These are phyloP conservation scores for Diaprepes abbreviatus DNA, from an alignment of 2,888 invertebrate genomes.

Conservation along the genomic window DNA sequence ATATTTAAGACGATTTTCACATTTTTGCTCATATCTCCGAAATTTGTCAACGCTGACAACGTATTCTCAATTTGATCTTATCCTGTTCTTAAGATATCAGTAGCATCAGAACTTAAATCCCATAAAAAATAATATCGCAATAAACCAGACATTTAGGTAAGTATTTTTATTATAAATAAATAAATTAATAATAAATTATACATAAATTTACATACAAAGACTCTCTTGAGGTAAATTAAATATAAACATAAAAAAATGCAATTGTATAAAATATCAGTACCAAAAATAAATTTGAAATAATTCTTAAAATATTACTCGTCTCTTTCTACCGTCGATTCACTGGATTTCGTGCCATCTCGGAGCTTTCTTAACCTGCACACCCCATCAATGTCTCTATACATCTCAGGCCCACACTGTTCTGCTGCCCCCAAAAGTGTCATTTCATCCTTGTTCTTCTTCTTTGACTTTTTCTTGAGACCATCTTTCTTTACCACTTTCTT, in stretches of 20 bases:
- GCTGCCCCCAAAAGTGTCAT: conserved; percentile 76
- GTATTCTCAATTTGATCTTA: no score
- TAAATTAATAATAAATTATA: conserved; percentile 20
- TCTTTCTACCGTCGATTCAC: conserved; percentile 12
- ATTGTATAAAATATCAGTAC: neutral
- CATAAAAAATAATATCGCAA: no score
- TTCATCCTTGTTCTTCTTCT: conserved; percentile 54
- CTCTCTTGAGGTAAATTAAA: no score
- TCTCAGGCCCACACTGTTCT: conserved; percentile 83
- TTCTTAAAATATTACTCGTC: conserved; percentile 28
- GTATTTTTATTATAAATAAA: no score
- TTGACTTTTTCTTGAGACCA: conserved; percentile 52
- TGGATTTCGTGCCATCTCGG: neutral
- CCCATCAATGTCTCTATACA: conserved; percentile 77
- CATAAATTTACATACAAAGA: neutral
- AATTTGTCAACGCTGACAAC: no score
- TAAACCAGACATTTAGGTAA: no score
- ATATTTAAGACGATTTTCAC: no score
- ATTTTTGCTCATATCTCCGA: no score
- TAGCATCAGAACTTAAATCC: no score
- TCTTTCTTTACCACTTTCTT: conserved; percentile 56
- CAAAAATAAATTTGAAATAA: neutral
- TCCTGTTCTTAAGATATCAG: no score
- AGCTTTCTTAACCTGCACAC: conserved; percentile 66
- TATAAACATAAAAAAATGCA: neutral